These are phyloP conservation scores for Trissoscelio sp. DNA, from an alignment of 2,888 invertebrate genomes.

Conservation along the genomic window DNA sequence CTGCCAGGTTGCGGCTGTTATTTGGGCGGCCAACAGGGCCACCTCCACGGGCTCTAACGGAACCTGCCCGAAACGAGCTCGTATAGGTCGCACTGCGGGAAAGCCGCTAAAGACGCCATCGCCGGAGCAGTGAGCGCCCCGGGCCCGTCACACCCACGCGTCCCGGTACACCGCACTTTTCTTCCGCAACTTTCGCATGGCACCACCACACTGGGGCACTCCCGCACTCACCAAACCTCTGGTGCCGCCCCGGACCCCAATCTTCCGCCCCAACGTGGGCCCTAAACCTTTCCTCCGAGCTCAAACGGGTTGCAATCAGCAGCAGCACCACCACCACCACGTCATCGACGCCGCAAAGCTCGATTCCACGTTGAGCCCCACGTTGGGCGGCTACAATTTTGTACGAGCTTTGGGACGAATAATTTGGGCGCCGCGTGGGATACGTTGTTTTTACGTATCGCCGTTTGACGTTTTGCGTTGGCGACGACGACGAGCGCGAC, in stretches of 20 bases:
- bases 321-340: conserved; percentile 40
- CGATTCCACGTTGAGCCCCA: not conserved
- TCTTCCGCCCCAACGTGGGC: not conserved
- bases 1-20: conserved; percentile 75
- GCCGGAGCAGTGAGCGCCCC: conserved; percentile 19
- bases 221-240: not conserved
- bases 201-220: conserved; percentile 65
- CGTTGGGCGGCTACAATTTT: no score
- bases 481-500: conserved; percentile 73
- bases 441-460: conserved; percentile 33
- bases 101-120: conserved; percentile 23
- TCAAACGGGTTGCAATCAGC: conserved; percentile 3
- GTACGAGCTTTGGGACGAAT: no score
- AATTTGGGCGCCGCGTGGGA: conserved; percentile 23
- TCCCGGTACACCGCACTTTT: conserved; percentile 70
- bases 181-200: conserved; percentile 76
- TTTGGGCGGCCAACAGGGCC: conserved; percentile 26
- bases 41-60: conserved; percentile 32
- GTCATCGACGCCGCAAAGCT: conserved; percentile 10
- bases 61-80: conserved; percentile 15
- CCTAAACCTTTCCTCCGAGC: not conserved
- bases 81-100: not conserved
- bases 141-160: conserved; percentile 70
- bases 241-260: not conserved
- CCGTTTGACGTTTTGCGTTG: conserved; percentile 58